These are phyloP conservation scores for Adelosebastes latens DNA, from an alignment of 2,797 vertebrate species.

Conservation along the genomic window DNA sequence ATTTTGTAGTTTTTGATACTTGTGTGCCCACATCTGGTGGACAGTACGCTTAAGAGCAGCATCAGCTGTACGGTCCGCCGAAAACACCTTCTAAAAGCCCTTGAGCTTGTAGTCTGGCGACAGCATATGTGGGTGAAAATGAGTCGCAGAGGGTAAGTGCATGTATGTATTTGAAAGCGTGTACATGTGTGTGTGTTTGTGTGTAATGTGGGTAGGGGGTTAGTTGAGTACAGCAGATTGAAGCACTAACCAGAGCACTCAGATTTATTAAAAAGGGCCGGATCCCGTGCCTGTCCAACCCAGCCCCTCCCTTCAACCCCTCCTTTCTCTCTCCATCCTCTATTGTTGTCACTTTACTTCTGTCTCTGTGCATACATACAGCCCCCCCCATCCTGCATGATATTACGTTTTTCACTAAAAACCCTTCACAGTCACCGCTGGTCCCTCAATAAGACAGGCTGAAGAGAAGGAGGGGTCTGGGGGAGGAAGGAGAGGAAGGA, in stretches of 20 bases:
- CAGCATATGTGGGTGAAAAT: conserved; percentile 71
- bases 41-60: conserved; percentile 45
- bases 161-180: conserved; percentile 59
- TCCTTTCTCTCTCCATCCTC: conserved; percentile 54
- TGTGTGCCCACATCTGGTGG: conserved; percentile 32
- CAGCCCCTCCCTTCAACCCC: conserved; percentile 22
- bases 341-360: conserved; percentile 81
- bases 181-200: conserved; percentile 35
- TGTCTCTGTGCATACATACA: conserved; percentile 71
- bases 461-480: conserved; percentile 20
- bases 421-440: conserved; percentile 61
- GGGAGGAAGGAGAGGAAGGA: conserved; percentile 64
- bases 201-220: conserved; percentile 55
- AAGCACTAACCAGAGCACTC: conserved; percentile 85
- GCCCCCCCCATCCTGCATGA: conserved; percentile 57
- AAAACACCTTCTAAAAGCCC: conserved; percentile 72
- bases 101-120: conserved; percentile 57
- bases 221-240: conserved; percentile 77
- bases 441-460: conserved; percentile 59
- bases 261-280: conserved; percentile 84
- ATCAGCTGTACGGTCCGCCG: conserved; percentile 48
- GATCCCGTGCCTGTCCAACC: conserved; percentile 48
- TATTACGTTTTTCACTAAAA: conserved; percentile 77
- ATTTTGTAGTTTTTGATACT: neutral
- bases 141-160: conserved; percentile 68